phyloP scores from a whole-genome alignment of 2,113 vertebrate species.

The Ifrita kowaldi region DNA sequence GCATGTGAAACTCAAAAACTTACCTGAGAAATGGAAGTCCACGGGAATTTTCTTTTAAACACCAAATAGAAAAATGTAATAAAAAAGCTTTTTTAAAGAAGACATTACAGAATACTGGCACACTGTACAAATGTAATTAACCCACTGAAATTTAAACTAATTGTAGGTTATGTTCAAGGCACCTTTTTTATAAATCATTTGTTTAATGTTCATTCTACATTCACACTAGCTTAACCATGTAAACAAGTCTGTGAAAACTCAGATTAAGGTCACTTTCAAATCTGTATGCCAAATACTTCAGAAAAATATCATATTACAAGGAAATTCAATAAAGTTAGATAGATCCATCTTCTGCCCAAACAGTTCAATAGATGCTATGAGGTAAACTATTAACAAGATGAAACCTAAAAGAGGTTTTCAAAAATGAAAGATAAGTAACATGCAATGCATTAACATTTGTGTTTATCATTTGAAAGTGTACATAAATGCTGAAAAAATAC shows the following conservation, averaged over 20 bases:
- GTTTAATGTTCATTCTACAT: background rate
- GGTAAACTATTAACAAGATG: conserved; percentile 20
- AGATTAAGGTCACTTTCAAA: conserved; percentile 37
- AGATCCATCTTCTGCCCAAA: background rate
- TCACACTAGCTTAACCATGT: background rate
- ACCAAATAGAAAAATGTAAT: background rate
- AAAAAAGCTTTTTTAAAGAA: background rate
- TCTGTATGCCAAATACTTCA: background rate
- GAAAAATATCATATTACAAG: background rate
- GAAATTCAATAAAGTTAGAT: background rate
- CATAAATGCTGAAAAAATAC: conserved; percentile 1
- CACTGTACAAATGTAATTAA: background rate
- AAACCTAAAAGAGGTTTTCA: background rate
- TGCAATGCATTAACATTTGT: background rate
- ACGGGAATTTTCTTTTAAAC: background rate
- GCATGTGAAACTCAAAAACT: background rate
- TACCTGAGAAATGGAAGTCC: conserved; percentile 38
- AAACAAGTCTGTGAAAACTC: conserved; percentile 12
- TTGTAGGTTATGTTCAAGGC: background rate
- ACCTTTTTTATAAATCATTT: background rate
- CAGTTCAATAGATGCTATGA: background rate
- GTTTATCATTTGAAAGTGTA: conserved; percentile 19
- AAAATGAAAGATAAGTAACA: conserved; percentile 25
- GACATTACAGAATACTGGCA: conserved; percentile 32
- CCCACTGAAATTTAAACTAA: background rate